Conservation (phyloP, 1,140 invertebrate species). For the Caenorhabditis latens region DNA sequence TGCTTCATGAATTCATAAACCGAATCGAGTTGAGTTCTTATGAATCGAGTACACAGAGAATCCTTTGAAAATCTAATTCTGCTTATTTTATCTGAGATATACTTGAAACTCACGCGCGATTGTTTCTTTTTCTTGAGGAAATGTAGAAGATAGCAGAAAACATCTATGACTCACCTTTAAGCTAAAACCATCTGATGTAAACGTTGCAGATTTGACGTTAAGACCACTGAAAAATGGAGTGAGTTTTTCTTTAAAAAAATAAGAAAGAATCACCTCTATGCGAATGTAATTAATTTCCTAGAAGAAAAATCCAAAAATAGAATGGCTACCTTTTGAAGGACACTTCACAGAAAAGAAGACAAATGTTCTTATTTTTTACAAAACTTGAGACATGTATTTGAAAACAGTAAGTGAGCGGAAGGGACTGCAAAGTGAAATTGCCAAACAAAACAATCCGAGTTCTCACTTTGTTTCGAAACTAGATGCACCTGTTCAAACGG, state of each 20-base stretch:
- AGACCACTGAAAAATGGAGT: background rate
- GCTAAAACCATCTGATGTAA: background rate
- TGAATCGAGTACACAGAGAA: background rate
- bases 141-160: background rate
- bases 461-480: constrained; percentile 39
- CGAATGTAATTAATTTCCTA: background rate
- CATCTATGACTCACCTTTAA: constrained; percentile 21
- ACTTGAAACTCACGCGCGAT: too few relatives aligned
- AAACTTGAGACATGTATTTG: background rate
- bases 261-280: constrained; percentile 2
- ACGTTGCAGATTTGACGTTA: background rate
- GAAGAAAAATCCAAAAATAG: background rate
- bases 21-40: background rate
- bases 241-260: background rate
- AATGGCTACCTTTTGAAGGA: background rate
- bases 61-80: constrained; percentile 2
- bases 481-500: constrained; percentile 43
- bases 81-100: background rate
- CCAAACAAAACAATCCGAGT: background rate
- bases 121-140: background rate
- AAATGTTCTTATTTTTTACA: background rate
- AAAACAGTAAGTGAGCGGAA: background rate
- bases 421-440: background rate
- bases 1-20: background rate
- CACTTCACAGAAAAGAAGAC: background rate